phyloP scores from a whole-genome alignment of 2,113 vertebrate species.

The Suncus etruscus region DNA sequence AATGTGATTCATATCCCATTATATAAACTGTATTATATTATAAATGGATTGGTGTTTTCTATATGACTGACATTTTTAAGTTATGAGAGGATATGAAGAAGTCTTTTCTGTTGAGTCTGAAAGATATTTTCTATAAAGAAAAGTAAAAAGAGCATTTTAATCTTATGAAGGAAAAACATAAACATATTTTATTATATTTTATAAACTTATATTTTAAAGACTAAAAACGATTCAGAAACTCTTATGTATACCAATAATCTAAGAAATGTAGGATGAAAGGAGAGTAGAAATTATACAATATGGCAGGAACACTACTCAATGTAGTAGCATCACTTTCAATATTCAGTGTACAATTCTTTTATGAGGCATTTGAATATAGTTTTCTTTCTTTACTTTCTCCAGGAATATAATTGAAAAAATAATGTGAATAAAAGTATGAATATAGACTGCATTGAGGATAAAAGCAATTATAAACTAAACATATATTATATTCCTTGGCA shows the following conservation, averaged over 20 bases:
- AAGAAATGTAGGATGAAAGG: slow-evolving; percentile 10
- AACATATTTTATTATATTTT: slow-evolving; percentile 61
- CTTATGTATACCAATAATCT: slow-evolving; percentile 14
- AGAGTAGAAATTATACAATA: neutral
- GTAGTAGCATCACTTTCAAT: neutral
- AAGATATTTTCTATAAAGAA: slow-evolving; percentile 63
- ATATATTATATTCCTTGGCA: slow-evolving; percentile 37
- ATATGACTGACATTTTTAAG: slow-evolving; percentile 47
- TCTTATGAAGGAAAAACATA: slow-evolving; percentile 31
- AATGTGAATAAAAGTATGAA: neutral
- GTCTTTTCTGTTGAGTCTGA: slow-evolving; percentile 52
- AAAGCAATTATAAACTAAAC: slow-evolving; percentile 50
- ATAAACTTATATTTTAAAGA: slow-evolving; percentile 60
- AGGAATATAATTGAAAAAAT: slow-evolving; percentile 18
- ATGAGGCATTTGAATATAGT: neutral
- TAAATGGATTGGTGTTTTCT: slow-evolving; percentile 65
- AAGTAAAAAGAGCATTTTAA: slow-evolving; percentile 60
- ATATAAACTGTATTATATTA: slow-evolving; percentile 64
- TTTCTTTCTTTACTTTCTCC: neutral
- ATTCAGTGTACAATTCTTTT: neutral
- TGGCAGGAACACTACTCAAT: neutral
- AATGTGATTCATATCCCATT: slow-evolving; percentile 67
- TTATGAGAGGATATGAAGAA: slow-evolving; percentile 22
- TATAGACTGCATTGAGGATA: slow-evolving; percentile 1
- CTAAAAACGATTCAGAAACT: neutral